phyloP scores from a whole-genome alignment of 2,113 vertebrate species.

The Montifringilla adamsi region DNA sequence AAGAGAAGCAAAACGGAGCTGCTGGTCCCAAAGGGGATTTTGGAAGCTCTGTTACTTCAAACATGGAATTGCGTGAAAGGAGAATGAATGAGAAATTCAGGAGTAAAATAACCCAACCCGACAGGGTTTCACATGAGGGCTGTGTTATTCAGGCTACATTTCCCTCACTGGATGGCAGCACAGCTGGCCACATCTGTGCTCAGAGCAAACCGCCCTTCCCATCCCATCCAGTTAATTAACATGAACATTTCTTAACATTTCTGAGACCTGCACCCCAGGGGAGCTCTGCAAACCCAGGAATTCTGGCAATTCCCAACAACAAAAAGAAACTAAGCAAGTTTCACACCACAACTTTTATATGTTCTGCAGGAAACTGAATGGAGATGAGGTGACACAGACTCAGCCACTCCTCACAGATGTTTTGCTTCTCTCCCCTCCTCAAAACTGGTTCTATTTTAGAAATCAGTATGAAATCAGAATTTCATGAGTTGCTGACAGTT shows the following conservation, averaged over 20 bases:
- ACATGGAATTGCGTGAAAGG: too few species aligned
- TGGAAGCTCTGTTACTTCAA: not conserved
- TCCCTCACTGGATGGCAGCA: not conserved
- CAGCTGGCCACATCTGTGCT: not conserved
- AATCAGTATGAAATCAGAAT: not conserved
- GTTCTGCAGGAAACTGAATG: not conserved
- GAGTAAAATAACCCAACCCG: not conserved
- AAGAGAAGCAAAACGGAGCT: not conserved
- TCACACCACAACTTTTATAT: not conserved
- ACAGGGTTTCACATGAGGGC: not conserved
- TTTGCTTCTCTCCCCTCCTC: not conserved
- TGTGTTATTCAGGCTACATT: rapidly evolving
- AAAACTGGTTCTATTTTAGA: not conserved
- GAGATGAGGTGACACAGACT: not conserved
- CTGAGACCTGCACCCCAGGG: too few species aligned
- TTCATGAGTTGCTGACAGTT: not conserved
- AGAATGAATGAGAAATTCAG: not conserved
- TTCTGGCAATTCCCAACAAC: not conserved
- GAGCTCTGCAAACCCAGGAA: not conserved
- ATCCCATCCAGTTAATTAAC: rapidly evolving
- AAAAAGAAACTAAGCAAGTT: not conserved
- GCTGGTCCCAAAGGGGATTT: rapidly evolving
- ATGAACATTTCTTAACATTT: not conserved
- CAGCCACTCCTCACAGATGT: not conserved
- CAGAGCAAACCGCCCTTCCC: rapidly evolving